A percentile compares a stretch with the other conserved stretches of the same genome.
Conservation (phyloP, 2,888 invertebrate genomes). For the Microctonus brassicae region DNA sequence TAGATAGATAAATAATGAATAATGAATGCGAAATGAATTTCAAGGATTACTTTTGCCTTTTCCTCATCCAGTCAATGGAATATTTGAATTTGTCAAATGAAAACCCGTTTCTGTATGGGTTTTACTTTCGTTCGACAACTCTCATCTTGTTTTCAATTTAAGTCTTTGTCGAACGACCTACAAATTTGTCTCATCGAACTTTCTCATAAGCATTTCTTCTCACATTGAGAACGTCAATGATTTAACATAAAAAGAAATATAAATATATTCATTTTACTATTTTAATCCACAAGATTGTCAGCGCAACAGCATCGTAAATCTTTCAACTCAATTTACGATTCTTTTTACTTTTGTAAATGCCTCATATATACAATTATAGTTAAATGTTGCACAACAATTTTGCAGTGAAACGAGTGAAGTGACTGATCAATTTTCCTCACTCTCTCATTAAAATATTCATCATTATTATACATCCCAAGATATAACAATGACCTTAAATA, state of each 20-base stretch:
- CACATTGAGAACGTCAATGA: not conserved
- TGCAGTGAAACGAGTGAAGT: not conserved
- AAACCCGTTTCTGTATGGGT: not conserved
- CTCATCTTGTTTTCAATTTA: not conserved
- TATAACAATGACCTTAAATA: not conserved
- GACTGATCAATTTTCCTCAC: not conserved
- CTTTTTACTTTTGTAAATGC: not conserved
- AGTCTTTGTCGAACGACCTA: slow-evolving; percentile 6
- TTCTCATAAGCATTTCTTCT: not conserved
- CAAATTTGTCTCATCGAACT: slow-evolving; percentile 12
- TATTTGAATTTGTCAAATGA: not conserved
- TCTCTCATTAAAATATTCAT: not conserved
- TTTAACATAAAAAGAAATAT: not conserved
- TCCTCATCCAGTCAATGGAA: not conserved
- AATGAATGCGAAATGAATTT: not conserved
- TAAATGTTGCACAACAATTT: not conserved
- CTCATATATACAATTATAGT: not conserved
- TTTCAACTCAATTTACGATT: not conserved
- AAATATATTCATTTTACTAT: not conserved
- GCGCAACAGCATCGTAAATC: not conserved
- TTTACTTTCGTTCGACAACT: slow-evolving; percentile 7
- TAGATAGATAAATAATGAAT: too few species aligned
- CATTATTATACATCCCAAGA: not conserved
- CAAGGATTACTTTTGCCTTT: not conserved
- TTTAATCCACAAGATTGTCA: not conserved